Percentiles rank a stretch among this genome's conserved stretches.
These are phyloP conservation scores for Orchestia grillus DNA, from an alignment of 1,140 invertebrate genomes.

Conservation along the genomic window DNA sequence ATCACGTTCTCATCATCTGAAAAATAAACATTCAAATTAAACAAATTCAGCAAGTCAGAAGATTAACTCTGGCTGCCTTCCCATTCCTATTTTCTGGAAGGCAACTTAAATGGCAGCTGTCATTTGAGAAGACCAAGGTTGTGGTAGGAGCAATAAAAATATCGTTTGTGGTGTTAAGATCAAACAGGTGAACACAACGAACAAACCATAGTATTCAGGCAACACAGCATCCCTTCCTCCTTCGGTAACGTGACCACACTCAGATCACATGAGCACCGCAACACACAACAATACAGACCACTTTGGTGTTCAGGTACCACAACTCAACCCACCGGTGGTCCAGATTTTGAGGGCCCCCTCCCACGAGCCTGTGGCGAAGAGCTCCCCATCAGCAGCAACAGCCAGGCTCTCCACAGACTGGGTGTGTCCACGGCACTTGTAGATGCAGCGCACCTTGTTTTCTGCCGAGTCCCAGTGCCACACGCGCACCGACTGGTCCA, in stretches of 20 bases:
- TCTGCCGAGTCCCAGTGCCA: constrained; percentile 87
- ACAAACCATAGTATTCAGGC: too few relatives aligned
- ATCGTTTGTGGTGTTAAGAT: neutral
- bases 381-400: constrained; percentile 77
- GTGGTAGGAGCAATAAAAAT: neutral
- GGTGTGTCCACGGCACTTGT: constrained; percentile 88
- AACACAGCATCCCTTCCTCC: too few relatives aligned
- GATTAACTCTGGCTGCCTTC: neutral
- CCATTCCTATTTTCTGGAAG: too few relatives aligned
- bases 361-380: constrained; percentile 93
- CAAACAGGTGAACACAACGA: neutral
- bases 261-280: neutral
- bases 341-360: constrained; percentile 80
- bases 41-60: neutral
- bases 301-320: constrained; percentile 63
- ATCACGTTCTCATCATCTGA: constrained; percentile 12
- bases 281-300: neutral
- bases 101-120: neutral
- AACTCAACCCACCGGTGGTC: constrained; percentile 70
- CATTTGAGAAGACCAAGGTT: neutral
- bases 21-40: neutral
- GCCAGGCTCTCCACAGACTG: constrained; percentile 88
- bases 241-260: too few relatives aligned
- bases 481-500: constrained; percentile 91
- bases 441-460: constrained; percentile 85